Evolutionary conservation across 2,113 vertebrate species (phyloP).

Genomic region (Prionailurus viverrinus): DNA sequence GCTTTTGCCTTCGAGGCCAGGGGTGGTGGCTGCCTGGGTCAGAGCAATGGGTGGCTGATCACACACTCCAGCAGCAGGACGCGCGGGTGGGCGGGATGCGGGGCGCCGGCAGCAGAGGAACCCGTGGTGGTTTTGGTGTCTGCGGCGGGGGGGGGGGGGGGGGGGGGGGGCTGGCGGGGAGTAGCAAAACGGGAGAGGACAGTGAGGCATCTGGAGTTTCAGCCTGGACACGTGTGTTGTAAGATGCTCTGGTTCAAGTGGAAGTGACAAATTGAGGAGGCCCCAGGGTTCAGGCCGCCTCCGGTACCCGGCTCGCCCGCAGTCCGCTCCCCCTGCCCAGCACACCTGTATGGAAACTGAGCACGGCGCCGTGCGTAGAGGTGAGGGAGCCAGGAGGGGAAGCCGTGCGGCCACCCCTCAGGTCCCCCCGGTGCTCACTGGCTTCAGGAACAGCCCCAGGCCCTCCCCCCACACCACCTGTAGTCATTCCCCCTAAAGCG

Average conservation of each 20-base stretch:
- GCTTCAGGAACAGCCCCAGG: background rate
- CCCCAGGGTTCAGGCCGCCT: background rate
- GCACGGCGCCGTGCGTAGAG: rapidly evolving
- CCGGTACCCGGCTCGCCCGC: background rate
- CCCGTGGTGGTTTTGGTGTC: background rate
- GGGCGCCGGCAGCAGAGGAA: background rate
- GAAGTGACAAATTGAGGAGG: background rate
- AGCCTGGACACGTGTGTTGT: background rate
- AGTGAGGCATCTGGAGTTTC: background rate
- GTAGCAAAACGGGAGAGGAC: background rate
- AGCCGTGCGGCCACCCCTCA: background rate
- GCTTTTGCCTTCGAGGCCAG: background rate
- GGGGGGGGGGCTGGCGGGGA: too few relatives aligned
- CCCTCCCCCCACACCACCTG: rapidly evolving
- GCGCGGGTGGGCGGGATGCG: rapidly evolving
- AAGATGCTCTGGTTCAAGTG: background rate
- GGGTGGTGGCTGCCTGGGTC: background rate
- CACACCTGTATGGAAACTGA: background rate
- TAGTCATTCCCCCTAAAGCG: background rate
- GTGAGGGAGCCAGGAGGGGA: background rate
- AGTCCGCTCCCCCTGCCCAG: rapidly evolving
- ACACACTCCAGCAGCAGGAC: background rate
- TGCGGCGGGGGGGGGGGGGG: too few relatives aligned
- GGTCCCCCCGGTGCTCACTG: background rate
- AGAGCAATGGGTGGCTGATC: background rate